A percentile compares a stretch with the other conserved stretches of the same genome.
These are phyloP conservation scores for Microctonus aethiopoides DNA, from an alignment of 2,888 invertebrate genomes.

Conservation along the genomic window DNA sequence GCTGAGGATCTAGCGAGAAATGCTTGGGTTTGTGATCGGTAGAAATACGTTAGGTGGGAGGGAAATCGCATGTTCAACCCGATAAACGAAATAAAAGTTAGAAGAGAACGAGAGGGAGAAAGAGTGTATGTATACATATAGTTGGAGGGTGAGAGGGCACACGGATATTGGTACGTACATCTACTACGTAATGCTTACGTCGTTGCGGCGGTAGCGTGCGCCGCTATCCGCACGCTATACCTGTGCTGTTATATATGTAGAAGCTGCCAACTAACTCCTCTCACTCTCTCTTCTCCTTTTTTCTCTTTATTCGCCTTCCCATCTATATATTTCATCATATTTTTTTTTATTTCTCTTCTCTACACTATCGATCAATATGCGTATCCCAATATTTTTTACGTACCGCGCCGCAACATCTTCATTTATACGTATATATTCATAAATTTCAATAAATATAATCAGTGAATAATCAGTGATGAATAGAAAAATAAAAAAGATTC, in stretches of 20 bases:
- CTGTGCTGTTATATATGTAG: slow-evolving; percentile 30
- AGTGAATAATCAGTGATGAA: too few species aligned
- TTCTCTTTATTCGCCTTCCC: background rate
- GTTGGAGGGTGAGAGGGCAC: slow-evolving; percentile 25
- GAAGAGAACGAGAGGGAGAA: slow-evolving; percentile 26
- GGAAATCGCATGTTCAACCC: slow-evolving; percentile 62
- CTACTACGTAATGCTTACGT: slow-evolving; percentile 49
- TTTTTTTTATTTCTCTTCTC: slow-evolving; percentile 25
- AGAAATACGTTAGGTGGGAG: slow-evolving; percentile 52
- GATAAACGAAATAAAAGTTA: slow-evolving; percentile 62
- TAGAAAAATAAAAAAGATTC: background rate
- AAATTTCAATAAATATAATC: background rate
- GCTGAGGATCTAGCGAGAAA: slow-evolving; percentile 42
- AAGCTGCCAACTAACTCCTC: slow-evolving; percentile 48
- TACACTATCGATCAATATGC: slow-evolving; percentile 54
- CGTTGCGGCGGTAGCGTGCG: slow-evolving; percentile 45
- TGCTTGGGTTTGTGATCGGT: slow-evolving; percentile 44
- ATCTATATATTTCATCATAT: background rate
- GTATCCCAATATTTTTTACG: slow-evolving; percentile 55
- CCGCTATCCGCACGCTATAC: slow-evolving; percentile 42
- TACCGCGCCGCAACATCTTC: slow-evolving; percentile 34
- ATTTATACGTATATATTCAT: background rate
- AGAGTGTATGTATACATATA: slow-evolving; percentile 20
- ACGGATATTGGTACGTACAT: slow-evolving; percentile 46
- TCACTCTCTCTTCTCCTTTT: slow-evolving; percentile 21